A percentile compares a stretch with the other conserved stretches of the same genome.
These are phyloP conservation scores for Meganola albula DNA, from an alignment of 2,888 invertebrate species.

Conservation along the genomic window DNA sequence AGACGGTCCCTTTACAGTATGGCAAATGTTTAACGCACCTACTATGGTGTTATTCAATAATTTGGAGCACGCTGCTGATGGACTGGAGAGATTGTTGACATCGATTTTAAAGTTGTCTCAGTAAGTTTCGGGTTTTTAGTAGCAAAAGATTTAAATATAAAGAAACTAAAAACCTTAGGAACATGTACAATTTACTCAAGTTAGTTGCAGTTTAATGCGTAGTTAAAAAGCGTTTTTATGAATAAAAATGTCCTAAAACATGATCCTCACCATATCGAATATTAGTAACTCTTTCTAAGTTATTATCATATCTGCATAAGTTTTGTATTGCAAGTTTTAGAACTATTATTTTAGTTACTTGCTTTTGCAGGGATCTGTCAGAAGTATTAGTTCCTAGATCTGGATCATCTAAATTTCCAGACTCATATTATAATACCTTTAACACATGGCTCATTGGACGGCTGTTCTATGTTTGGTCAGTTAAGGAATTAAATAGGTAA, in stretches of 20 bases:
- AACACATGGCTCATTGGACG: conserved; percentile 83
- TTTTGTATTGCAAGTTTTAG: too few species aligned
- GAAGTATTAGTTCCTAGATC: conserved; percentile 73
- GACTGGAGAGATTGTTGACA: conserved; percentile 75
- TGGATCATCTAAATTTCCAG: conserved; percentile 58
- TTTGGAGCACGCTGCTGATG: conserved; percentile 73
- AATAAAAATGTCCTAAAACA: too few species aligned
- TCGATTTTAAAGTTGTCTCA: conserved; percentile 78
- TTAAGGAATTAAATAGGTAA: conserved; percentile 69
- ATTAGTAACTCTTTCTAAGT: too few species aligned
- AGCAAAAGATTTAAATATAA: too few species aligned
- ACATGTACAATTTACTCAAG: too few species aligned
- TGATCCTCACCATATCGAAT: too few species aligned
- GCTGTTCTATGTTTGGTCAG: conserved; percentile 80
- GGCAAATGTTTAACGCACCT: conserved; percentile 81
- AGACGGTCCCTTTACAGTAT: conserved; percentile 70
- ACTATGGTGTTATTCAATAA: conserved; percentile 77
- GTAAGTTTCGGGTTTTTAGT: too few species aligned
- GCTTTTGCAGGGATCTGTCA: conserved; percentile 70
- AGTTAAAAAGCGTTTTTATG: too few species aligned
- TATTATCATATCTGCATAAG: too few species aligned
- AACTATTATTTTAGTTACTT: too few species aligned
- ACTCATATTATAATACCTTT: conserved; percentile 73
- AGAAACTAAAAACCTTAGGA: too few species aligned
- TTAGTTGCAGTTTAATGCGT: too few species aligned